Conservation (phyloP, 1,140 invertebrate genomes). For the Cotesia glomerata region DNA sequence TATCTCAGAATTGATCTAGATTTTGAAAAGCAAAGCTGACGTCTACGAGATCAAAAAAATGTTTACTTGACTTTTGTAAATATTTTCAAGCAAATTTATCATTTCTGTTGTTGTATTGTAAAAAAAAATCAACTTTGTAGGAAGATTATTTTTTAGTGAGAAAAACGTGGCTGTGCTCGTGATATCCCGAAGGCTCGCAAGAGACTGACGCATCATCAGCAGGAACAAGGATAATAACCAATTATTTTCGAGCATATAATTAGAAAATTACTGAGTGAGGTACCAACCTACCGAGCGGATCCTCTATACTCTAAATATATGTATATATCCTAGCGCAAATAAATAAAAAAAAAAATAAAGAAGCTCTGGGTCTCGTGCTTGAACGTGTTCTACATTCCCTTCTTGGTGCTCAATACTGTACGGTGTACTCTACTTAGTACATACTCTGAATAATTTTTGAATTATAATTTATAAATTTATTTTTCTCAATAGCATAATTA, state of each 20-base stretch:
- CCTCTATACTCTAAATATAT: too few relatives aligned
- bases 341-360: too few relatives aligned
- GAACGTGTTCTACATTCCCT: background rate
- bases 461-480: too few relatives aligned
- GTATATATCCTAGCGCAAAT: background rate
- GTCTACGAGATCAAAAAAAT: background rate
- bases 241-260: slow-evolving; percentile 64
- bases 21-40: background rate
- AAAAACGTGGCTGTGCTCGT: slow-evolving; percentile 41
- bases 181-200: slow-evolving; percentile 53
- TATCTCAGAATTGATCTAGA: background rate
- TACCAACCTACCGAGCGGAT: slow-evolving; percentile 39
- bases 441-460: too few relatives aligned
- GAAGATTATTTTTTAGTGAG: slow-evolving; percentile 43
- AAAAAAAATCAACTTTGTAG: background rate
- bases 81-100: background rate
- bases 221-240: slow-evolving; percentile 57
- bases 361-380: slow-evolving; percentile 17
- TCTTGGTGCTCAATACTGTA: slow-evolving; percentile 14
- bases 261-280: slow-evolving; percentile 61
- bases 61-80: too few relatives aligned
- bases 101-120: background rate
- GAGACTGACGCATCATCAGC: slow-evolving; percentile 29
- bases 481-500: too few relatives aligned
- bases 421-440: background rate